These are phyloP conservation scores for Drosophila picticornis DNA, from an alignment of 2,888 invertebrate species.

Conservation along the genomic window DNA sequence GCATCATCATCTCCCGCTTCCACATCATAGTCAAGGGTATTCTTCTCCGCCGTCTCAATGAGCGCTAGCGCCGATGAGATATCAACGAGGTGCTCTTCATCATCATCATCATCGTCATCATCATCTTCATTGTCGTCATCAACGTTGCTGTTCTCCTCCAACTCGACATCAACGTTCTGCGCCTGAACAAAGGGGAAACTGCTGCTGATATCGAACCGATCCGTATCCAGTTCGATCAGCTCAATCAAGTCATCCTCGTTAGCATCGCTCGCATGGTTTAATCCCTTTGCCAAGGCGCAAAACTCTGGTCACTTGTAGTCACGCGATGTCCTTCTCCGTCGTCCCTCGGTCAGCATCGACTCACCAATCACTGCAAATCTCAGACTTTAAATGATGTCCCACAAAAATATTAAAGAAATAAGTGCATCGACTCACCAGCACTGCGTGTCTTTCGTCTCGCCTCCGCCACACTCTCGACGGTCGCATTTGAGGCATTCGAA, in stretches of 20 bases:
- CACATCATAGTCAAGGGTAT: slow-evolving; percentile 44
- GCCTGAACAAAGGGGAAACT: slow-evolving; percentile 81
- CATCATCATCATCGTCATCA: slow-evolving; percentile 13
- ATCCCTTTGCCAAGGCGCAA: slow-evolving; percentile 85
- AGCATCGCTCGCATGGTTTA: slow-evolving; percentile 69
- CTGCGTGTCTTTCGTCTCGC: slow-evolving; percentile 89
- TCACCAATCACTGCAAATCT: slow-evolving; percentile 81
- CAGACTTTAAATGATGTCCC: neutral
- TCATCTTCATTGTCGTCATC: slow-evolving; percentile 36
- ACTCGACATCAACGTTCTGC: slow-evolving; percentile 62
- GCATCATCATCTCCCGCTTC: slow-evolving; percentile 40
- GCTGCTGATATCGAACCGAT: slow-evolving; percentile 59
- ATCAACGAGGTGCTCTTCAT: slow-evolving; percentile 40
- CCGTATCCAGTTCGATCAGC: slow-evolving; percentile 64
- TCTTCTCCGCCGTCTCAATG: slow-evolving; percentile 39
- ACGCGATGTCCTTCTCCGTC: slow-evolving; percentile 89
- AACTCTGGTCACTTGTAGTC: slow-evolving; percentile 91
- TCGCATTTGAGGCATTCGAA: slow-evolving; percentile 64
- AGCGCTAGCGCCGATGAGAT: slow-evolving; percentile 56
- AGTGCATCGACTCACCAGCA: slow-evolving; percentile 86
- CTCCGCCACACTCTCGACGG: slow-evolving; percentile 78
- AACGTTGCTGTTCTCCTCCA: slow-evolving; percentile 35
- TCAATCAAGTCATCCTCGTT: slow-evolving; percentile 71
- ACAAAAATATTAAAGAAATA: too few relatives aligned
- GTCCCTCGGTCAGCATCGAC: slow-evolving; percentile 82